Conservation (phyloP, 2,888 invertebrate genomes). For the Chrysodeixis includens region DNA sequence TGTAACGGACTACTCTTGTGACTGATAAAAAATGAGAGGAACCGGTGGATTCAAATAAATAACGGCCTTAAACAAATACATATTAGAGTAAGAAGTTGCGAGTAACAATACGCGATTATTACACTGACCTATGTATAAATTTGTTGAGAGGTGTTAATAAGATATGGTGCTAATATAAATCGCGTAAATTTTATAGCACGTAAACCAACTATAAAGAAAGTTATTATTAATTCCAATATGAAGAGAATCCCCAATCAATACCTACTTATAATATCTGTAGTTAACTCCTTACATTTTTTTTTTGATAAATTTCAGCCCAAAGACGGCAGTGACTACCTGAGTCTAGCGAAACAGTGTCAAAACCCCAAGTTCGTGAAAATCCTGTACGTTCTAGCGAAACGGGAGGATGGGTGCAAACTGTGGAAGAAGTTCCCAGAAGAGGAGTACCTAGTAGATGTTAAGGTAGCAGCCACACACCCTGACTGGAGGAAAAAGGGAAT, state of each 20-base stretch:
- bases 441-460: conserved; percentile 89
- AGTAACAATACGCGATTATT: too few species aligned
- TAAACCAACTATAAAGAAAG: too few species aligned
- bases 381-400: conserved; percentile 88
- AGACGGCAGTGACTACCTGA: conserved; percentile 76
- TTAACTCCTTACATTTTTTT: not conserved
- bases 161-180: too few species aligned
- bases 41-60: not conserved
- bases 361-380: conserved; percentile 91
- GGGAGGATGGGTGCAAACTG: conserved; percentile 88
- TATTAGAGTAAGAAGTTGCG: too few species aligned
- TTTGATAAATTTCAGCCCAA: conserved; percentile 60
- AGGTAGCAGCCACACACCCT: conserved; percentile 91
- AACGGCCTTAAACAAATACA: too few species aligned
- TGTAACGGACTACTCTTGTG: too few species aligned
- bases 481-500: conserved; percentile 91
- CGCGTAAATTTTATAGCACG: too few species aligned
- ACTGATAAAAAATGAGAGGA: not conserved
- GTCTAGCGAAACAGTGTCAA: conserved; percentile 83
- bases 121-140: too few species aligned
- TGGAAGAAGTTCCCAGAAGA: conserved; percentile 89
- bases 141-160: too few species aligned
- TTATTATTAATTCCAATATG: too few species aligned
- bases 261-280: too few species aligned
- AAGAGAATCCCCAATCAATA: too few species aligned